Evolutionary conservation across 1,140 invertebrate species (phyloP).

Genomic region (Drosophila varians): DNA sequence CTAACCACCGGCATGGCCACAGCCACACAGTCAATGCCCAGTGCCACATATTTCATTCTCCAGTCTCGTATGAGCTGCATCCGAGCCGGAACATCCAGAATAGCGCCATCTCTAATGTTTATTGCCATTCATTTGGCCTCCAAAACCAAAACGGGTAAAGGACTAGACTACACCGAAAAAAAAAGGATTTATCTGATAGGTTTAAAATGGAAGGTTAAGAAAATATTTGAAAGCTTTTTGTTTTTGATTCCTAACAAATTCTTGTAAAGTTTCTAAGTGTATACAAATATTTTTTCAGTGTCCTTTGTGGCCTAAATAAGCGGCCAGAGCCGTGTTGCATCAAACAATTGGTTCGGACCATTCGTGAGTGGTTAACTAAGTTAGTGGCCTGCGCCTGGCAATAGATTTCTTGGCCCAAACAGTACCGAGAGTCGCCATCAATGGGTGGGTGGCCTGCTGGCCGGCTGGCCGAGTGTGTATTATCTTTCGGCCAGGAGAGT

Average conservation of each 20-base stretch:
- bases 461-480: constrained; percentile 16
- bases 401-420: constrained; percentile 25
- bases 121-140: constrained; percentile 46
- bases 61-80: constrained; percentile 56
- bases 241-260: no score
- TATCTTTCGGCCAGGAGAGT: constrained; percentile 29
- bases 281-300: background rate
- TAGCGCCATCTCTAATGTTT: constrained; percentile 67
- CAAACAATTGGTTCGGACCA: constrained; percentile 25
- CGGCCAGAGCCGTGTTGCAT: constrained; percentile 27
- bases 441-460: no score
- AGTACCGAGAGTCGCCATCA: constrained; percentile 21
- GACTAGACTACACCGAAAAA: background rate
- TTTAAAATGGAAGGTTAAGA: background rate
- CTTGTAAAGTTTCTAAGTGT: no score
- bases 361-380: constrained; percentile 41
- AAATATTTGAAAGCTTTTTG: no score
- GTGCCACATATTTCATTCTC: constrained; percentile 69
- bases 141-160: constrained; percentile 5
- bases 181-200: no score
- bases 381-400: constrained; percentile 25
- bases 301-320: constrained; percentile 11
- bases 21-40: constrained; percentile 46
- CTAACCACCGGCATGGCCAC: constrained; percentile 29
- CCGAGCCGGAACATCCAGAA: constrained; percentile 56